A percentile compares a stretch with the other conserved stretches of the same genome.
These are phyloP conservation scores for Rhabdomys dilectus DNA, from an alignment of 2,113 vertebrate genomes.

Conservation along the genomic window DNA sequence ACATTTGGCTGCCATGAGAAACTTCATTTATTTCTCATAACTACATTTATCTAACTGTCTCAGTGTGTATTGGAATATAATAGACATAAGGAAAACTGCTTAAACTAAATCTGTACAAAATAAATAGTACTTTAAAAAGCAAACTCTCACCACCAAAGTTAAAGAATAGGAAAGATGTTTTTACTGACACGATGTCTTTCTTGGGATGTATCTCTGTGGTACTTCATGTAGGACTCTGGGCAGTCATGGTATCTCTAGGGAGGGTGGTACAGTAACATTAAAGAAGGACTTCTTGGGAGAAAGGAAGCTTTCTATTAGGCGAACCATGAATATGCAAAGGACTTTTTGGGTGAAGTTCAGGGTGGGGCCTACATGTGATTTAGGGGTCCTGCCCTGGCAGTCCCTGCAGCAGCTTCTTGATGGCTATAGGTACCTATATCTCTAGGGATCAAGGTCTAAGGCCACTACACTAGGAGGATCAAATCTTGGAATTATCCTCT, in stretches of 20 bases:
- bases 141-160: not conserved
- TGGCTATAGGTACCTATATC: not conserved
- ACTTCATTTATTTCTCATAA: not conserved
- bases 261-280: not conserved
- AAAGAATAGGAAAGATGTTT: not conserved
- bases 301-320: not conserved
- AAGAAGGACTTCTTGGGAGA: not conserved
- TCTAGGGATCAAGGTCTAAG: not conserved
- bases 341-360: not conserved
- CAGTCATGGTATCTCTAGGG: not conserved
- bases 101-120: not conserved
- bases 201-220: not conserved
- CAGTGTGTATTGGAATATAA: not conserved
- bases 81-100: not conserved
- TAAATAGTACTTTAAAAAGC: not conserved
- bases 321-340: not conserved
- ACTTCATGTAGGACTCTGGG: not conserved
- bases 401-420: not conserved
- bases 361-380: not conserved
- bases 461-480: not conserved
- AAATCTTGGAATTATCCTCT: not conserved
- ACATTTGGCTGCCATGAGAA: not conserved
- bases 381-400: not conserved
- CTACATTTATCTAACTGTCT: not conserved
- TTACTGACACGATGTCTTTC: not conserved